Evolutionary conservation across 37 sponge, comb jelly and placozoan species (phyloP).

Genomic region (Chondrilla cf. caribensis): DNA sequence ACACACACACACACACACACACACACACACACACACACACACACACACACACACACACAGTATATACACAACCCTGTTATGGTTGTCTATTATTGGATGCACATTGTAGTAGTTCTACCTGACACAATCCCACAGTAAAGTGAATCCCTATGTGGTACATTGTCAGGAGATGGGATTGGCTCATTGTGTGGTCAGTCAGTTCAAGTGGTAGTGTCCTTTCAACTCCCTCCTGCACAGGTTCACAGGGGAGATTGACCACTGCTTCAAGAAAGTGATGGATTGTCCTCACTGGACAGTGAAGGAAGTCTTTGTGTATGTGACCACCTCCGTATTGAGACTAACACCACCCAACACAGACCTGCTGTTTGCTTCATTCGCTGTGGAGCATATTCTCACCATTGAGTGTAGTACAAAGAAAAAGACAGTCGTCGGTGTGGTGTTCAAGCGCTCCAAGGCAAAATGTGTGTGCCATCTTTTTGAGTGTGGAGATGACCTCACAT

Average conservation of each 20-base stretch:
- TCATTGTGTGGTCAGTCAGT: not conserved
- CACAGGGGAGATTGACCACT: not conserved
- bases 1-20: no score
- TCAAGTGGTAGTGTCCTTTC: no score
- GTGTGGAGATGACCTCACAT: conserved; percentile 34
- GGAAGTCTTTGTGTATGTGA: conserved; percentile 51
- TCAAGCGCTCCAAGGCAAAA: conserved; percentile 35
- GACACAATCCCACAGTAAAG: not conserved
- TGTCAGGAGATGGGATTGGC: not conserved
- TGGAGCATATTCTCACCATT: conserved; percentile 46
- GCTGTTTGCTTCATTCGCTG: conserved; percentile 59
- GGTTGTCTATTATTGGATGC: no score
- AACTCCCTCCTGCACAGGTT: not conserved
- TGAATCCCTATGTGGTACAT: not conserved
- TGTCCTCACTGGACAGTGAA: not conserved
- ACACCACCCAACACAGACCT: conserved; percentile 44
- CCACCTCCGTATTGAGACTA: conserved; percentile 44
- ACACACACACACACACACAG: no score
- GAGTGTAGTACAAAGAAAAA: conserved; percentile 55
- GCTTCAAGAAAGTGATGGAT: not conserved
- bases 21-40: no score
- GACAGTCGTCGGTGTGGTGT: conserved; percentile 45
- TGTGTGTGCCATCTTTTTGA: conserved; percentile 55
- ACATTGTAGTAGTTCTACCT: not conserved
- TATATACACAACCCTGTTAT: no score